Percentiles rank a stretch among this genome's conserved stretches.
Evolutionary conservation across 2,797 vertebrate species (phyloP).

Genomic region (Mormyrops boulengeri): DNA sequence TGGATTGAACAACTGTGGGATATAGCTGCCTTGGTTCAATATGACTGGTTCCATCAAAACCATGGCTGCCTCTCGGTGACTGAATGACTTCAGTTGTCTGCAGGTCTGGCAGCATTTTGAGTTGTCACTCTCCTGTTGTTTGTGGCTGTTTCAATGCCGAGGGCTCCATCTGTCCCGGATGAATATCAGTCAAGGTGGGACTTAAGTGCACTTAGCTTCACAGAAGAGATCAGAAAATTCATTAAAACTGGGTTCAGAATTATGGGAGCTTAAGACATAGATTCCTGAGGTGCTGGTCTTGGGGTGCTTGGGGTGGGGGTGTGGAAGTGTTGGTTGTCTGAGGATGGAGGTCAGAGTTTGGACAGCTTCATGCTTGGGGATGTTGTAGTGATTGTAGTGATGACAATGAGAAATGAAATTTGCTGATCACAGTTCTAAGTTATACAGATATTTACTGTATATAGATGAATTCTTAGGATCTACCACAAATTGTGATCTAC

Average conservation of each 20-base stretch:
- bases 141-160: conserved; percentile 28
- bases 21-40: background rate
- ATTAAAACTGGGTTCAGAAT: background rate
- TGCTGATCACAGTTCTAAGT: background rate
- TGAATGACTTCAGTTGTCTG: background rate
- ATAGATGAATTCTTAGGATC: background rate
- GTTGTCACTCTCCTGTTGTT: background rate
- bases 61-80: background rate
- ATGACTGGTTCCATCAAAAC: background rate
- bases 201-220: background rate
- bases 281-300: background rate
- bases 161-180: background rate
- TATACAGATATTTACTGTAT: background rate
- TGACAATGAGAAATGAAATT: background rate
- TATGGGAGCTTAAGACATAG: background rate
- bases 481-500: background rate
- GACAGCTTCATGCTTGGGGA: background rate
- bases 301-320: background rate
- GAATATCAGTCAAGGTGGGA: background rate
- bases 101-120: background rate
- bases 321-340: background rate
- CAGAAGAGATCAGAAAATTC: too few species aligned
- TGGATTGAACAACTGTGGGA: background rate
- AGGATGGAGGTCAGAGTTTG: background rate
- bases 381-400: background rate